Conservation (phyloP, 2,797 vertebrate species). For the Mormyrops boulengeri region DNA sequence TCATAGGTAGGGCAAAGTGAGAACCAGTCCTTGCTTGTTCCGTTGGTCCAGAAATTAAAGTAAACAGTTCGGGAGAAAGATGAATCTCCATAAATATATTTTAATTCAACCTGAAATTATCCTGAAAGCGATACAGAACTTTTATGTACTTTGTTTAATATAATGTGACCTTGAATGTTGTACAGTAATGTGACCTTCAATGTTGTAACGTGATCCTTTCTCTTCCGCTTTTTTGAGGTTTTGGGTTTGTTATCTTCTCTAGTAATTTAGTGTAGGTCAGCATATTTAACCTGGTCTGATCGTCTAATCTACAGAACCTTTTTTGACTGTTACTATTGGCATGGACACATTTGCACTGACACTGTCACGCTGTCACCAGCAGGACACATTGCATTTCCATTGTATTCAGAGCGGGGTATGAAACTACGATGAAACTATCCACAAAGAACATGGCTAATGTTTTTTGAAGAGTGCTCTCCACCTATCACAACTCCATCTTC, state of each 20-base stretch:
- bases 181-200: background rate
- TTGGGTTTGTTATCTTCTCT: background rate
- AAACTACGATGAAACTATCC: background rate
- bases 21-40: background rate
- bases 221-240: background rate
- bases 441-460: background rate
- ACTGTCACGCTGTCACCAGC: background rate
- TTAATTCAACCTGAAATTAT: background rate
- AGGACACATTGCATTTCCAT: background rate
- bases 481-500: background rate
- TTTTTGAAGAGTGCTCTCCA: background rate
- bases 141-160: background rate
- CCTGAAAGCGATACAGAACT: background rate
- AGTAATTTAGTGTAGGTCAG: background rate
- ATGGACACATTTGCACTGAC: background rate
- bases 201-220: background rate
- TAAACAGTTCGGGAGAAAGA: slow-evolving; percentile 1
- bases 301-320: background rate
- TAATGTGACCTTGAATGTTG: background rate
- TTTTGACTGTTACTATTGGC: background rate
- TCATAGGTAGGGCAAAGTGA: slow-evolving; percentile 71
- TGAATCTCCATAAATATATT: background rate
- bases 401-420: background rate
- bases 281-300: background rate
- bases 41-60: slow-evolving; percentile 66